Base-by-base conservation (phyloP, 2,113 vertebrate genomes). In the Phylloscopus trochiloides region DNA sequence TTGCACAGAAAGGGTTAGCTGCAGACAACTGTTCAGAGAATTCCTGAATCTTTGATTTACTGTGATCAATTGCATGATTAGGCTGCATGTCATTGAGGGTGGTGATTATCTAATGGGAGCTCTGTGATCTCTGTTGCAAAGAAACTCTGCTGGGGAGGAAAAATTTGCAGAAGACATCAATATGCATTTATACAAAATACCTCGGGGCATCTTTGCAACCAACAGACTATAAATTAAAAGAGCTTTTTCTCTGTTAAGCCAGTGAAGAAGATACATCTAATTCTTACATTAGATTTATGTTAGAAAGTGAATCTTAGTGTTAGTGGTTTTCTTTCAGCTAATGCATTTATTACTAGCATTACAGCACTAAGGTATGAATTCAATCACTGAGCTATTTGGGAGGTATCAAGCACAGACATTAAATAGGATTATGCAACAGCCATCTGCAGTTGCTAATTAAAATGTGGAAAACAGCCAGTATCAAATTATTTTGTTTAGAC, bases 341-440 rank as follows among this genome's bases (percentile, higher is more conserved):
- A 90, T 62, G 57, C 42, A 26, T 88, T 86, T 92, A 94, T 61
- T 61, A 61, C 17, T 61, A 38, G 58, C 36, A 28, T 61, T 61
- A 42, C 83, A 5, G 8, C 70, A 38, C 47, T 77, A 71, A 94
- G 55, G 59, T 91, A 95, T 59, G 40, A 96, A 92, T 72, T 88
- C 86, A 92, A 86, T 95, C 38, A 5, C 72, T 86, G 83, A 59
- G 88, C 76, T 88, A 10, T 76, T 93, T 1, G 1, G 79, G 93
- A 90, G 45, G 34, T 81, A 93, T 90, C 81, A 76, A 76, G 65
- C 79, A 85, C 88, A 85, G 88, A 89, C 54, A 79, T 92, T 94
- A 91, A 91, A 96, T 9, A 86, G 75, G 75, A 94, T 97, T 96
- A 90, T 88, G 78, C 89, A 94, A 95, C 63, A 92, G 47, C 63